Evolutionary conservation across 1,140 invertebrate species (phyloP).

Genomic region (Neotoxoptera formosana): DNA sequence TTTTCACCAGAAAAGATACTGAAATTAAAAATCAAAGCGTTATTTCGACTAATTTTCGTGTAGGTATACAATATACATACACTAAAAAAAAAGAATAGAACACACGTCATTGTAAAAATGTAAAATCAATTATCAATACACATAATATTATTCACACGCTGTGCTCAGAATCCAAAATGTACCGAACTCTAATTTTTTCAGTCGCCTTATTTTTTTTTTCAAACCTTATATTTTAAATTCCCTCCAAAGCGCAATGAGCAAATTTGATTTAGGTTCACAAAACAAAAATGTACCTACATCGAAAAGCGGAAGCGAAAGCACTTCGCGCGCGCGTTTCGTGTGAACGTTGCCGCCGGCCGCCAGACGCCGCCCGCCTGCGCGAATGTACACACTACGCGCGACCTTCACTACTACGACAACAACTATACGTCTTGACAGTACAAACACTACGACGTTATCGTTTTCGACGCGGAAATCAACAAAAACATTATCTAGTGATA

Average conservation of each 20-base stretch:
- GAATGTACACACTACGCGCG: not conserved
- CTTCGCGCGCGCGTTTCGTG: not conserved
- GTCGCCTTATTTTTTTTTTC: not conserved
- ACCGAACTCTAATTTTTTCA: no score
- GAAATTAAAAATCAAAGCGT: no score
- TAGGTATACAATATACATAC: no score
- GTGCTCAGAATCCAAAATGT: no score
- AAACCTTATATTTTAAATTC: not conserved
- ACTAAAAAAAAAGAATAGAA: no score
- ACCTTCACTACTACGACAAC: not conserved
- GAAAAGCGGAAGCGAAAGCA: not conserved
- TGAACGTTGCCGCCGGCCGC: not conserved
- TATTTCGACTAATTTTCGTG: no score
- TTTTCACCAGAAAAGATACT: no score
- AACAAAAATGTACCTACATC: no score
- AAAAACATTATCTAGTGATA: not conserved
- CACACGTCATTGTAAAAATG: no score
- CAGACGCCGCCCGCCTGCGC: not conserved
- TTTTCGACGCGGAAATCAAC: slow-evolving; percentile 14
- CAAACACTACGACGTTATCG: not conserved
- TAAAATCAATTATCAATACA: no score
- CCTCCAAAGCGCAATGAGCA: not conserved
- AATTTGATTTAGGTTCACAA: not conserved
- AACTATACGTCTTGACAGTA: not conserved
- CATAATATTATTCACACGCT: no score